Base-by-base conservation (phyloP, 2,888 invertebrate genomes). In the Mesochorus sp. region DNA sequence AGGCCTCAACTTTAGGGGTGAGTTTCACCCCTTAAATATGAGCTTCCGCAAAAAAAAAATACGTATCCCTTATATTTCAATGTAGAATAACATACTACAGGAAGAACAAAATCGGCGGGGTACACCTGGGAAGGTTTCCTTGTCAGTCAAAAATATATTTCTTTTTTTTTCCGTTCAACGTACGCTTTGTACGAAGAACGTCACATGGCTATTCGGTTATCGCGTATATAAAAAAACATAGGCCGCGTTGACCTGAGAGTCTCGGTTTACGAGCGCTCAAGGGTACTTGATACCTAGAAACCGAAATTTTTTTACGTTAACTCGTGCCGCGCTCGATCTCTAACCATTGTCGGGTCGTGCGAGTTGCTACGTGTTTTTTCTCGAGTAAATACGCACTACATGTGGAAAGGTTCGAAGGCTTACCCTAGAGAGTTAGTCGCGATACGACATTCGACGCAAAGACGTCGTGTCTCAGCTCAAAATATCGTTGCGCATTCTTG, bases 101-200 rank as follows among this genome's bases (percentile, higher is more conserved):
- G n/a, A n/a, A n/a, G n/a, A n/a, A n/a, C n/a, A n/a, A n/a, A n/a
- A n/a, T n/a, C n/a, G n/a, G n/a, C n/a, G n/a, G n/a, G n/a, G n/a
- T n/a, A n/a, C n/a, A n/a, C n/a, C n/a, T n/a, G n/a, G n/a, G n/a
- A n/a, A n/a, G n/a, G n/a, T n/a, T n/a, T n/a, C n/a, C n/a, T n/a
- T n/a, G n/a, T n/a, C n/a, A n/a, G n/a, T n/a, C n/a, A n/a, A n/a
- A n/a, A n/a, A n/a, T n/a, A n/a, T n/a, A 6, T 61, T 37, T n/a
- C n/a, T 47, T 28, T 47, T 12, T 47, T 64, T 64, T 31, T 49
- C 49, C 28, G 49, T 47, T 64, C 49, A 34, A 14, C 49, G 47
- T 64, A 47, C 64, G 49, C 61, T 62, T 53, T 62, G 62, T 51
- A 12, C 51, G 42, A 42, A 61, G 49, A 71, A 42, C 26, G 5